Conservation (phyloP, 2,113 vertebrate genomes). For the Pseudopodoces humilis region DNA sequence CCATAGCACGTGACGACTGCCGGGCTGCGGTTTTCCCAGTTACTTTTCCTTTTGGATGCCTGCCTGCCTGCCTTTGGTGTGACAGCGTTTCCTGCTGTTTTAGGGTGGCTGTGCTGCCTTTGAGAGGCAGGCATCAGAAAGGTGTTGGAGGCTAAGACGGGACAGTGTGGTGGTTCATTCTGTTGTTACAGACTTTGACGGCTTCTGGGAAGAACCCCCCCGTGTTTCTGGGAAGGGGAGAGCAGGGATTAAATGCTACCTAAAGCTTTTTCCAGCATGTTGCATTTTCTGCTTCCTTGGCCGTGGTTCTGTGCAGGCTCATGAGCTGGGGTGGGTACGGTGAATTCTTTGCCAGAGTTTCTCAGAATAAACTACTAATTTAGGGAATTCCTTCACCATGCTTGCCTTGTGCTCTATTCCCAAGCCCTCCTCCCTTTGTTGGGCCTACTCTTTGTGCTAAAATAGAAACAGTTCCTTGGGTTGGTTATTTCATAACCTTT, state of each 20-base stretch:
- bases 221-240: neutral
- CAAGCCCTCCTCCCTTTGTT: rapidly evolving
- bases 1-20: rapidly evolving
- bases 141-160: neutral
- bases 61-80: neutral
- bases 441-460: neutral
- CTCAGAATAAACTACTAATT: neutral
- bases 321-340: rapidly evolving
- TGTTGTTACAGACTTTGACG: neutral
- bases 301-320: rapidly evolving
- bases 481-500: neutral
- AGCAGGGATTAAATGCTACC: neutral
- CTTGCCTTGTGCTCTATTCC: neutral
- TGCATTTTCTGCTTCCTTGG: neutral
- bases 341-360: neutral
- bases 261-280: neutral
- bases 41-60: neutral
- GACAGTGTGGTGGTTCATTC: too few relatives aligned
- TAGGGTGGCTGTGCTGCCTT: neutral
- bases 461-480: neutral
- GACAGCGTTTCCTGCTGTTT: neutral
- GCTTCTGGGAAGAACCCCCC: neutral
- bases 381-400: neutral
- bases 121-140: neutral
- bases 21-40: neutral